Evolutionary conservation across 2,113 vertebrate species (phyloP).

Genomic region (Taurulus bubalis): DNA sequence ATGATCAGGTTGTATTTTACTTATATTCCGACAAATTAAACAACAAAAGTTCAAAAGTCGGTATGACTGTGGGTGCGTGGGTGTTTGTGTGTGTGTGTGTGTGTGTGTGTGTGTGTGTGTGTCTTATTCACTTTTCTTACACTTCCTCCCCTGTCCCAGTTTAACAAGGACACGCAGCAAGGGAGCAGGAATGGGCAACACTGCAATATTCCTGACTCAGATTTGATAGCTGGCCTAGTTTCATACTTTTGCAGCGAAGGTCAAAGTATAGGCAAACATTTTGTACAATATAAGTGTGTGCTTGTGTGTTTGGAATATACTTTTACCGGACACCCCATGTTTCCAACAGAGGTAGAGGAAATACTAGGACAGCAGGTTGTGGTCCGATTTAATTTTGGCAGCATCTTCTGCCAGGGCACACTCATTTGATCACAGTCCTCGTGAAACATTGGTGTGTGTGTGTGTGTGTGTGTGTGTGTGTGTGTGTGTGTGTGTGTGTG

Average conservation of each 20-base stretch:
- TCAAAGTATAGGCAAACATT: conserved; percentile 28
- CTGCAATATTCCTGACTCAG: conserved; percentile 51
- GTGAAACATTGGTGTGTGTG: neutral
- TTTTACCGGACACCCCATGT: neutral
- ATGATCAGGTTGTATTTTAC: neutral
- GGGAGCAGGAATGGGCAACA: conserved; percentile 20
- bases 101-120: neutral
- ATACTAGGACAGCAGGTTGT: neutral
- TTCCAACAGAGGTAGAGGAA: neutral
- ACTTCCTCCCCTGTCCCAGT: conserved; percentile 14
- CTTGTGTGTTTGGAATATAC: neutral
- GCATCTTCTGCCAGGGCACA: neutral
- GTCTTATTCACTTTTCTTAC: conserved; percentile 27
- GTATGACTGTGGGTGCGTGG: neutral
- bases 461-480: neutral
- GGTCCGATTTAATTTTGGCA: neutral
- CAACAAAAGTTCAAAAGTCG: neutral
- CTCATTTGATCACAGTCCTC: neutral
- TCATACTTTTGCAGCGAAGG: conserved; percentile 25
- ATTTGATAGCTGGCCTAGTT: conserved; percentile 39
- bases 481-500: neutral
- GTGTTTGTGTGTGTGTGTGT: neutral
- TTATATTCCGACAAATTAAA: neutral
- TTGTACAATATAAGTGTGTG: conserved; percentile 2
- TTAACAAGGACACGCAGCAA: conserved; percentile 51